Evolutionary conservation across 2,113 vertebrate species (phyloP).

Genomic region (Butastur rufipennis): DNA sequence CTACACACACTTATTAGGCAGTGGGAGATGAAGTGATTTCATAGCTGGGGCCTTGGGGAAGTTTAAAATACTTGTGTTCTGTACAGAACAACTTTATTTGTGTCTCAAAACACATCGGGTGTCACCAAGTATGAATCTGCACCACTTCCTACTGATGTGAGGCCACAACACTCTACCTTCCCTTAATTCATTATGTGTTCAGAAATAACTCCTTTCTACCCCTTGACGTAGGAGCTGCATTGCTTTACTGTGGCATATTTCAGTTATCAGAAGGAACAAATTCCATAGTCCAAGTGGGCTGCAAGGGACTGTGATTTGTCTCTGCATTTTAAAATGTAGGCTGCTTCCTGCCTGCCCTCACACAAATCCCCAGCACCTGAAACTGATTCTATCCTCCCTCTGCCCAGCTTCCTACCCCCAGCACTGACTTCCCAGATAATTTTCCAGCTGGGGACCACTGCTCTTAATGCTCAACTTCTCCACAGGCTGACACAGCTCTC

Average conservation of each 20-base stretch:
- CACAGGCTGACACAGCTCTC: accelerated
- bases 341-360: neutral
- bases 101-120: neutral
- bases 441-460: neutral
- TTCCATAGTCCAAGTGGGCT: accelerated
- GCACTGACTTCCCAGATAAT: neutral
- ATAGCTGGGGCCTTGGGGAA: neutral
- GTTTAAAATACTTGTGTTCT: neutral
- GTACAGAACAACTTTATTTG: too few relatives aligned
- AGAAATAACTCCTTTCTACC: neutral
- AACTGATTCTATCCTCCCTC: too few relatives aligned
- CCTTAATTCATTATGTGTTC: too few relatives aligned
- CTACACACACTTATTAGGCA: accelerated
- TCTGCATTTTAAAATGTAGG: neutral
- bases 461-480: accelerated
- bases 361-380: neutral
- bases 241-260: too few relatives aligned
- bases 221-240: neutral
- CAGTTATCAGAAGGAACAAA: neutral
- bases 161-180: neutral
- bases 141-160: accelerated
- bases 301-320: neutral
- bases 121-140: neutral
- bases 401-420: accelerated
- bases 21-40: neutral